These are phyloP conservation scores for Limnephilus auricula DNA, from an alignment of 2,888 invertebrate genomes.

Conservation along the genomic window DNA sequence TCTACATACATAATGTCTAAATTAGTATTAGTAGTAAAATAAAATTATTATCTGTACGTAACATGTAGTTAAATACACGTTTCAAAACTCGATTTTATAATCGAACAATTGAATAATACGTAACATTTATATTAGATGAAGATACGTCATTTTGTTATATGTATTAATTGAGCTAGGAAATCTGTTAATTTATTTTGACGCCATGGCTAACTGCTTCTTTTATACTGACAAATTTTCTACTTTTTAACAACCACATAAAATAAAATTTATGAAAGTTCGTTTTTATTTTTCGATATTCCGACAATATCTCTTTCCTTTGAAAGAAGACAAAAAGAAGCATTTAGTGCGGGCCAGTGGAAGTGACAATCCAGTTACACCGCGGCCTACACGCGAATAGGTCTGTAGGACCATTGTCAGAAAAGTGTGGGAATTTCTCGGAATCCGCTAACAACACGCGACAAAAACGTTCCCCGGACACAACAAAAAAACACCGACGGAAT, in stretches of 20 bases:
- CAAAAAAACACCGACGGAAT: neutral
- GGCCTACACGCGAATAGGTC: neutral
- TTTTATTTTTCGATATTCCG: neutral
- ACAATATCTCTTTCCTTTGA: neutral
- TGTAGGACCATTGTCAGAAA: neutral
- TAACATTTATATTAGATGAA: too few relatives aligned
- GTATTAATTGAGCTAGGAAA: too few relatives aligned
- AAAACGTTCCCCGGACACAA: neutral
- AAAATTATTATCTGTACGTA: too few relatives aligned
- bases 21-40: too few relatives aligned
- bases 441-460: neutral
- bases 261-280: neutral
- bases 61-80: too few relatives aligned
- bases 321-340: neutral
- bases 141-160: too few relatives aligned
- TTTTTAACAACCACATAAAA: neutral
- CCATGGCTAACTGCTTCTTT: too few relatives aligned
- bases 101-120: too few relatives aligned
- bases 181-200: too few relatives aligned
- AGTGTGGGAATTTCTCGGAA: neutral
- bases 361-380: neutral
- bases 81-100: too few relatives aligned
- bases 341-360: neutral
- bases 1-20: too few relatives aligned
- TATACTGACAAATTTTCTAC: too few relatives aligned